Evolutionary conservation across 2,113 vertebrate species (phyloP).

Genomic region (Microcebus jonahi): DNA sequence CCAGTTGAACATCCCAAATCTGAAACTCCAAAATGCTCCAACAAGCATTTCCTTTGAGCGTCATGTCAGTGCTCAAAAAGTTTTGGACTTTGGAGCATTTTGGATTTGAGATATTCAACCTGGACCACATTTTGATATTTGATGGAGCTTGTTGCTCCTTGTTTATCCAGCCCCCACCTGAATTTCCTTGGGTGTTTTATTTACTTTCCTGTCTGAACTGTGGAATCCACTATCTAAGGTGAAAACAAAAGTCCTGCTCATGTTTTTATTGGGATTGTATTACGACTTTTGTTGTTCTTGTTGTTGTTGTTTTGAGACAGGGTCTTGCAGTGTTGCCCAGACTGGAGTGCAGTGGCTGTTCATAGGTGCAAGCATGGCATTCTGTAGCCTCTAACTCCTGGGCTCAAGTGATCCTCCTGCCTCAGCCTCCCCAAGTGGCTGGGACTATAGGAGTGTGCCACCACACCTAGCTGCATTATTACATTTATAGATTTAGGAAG

Average conservation of each 20-base stretch:
- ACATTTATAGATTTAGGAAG: background rate
- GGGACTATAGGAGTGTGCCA: no score
- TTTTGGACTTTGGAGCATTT: background rate
- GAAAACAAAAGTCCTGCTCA: background rate
- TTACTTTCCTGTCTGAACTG: background rate
- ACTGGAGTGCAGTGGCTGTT: no score
- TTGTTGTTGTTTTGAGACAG: no score
- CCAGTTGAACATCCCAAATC: background rate
- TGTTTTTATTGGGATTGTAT: background rate
- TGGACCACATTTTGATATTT: background rate
- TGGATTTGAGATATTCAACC: background rate
- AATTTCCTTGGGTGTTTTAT: background rate
- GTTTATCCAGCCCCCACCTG: rapidly evolving
- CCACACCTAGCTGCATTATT: background rate
- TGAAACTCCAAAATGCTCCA: background rate
- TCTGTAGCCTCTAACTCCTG: no score
- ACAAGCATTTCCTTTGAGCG: background rate
- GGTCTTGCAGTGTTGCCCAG: no score
- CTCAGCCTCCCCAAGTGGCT: no score
- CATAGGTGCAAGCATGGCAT: no score
- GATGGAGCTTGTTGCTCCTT: background rate
- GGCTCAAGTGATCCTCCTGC: no score
- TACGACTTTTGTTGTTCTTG: background rate
- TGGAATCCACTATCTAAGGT: background rate
- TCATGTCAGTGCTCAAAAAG: background rate